phyloP scores from a whole-genome alignment of 2,113 vertebrate genomes.

The Pachyramphus minor region DNA sequence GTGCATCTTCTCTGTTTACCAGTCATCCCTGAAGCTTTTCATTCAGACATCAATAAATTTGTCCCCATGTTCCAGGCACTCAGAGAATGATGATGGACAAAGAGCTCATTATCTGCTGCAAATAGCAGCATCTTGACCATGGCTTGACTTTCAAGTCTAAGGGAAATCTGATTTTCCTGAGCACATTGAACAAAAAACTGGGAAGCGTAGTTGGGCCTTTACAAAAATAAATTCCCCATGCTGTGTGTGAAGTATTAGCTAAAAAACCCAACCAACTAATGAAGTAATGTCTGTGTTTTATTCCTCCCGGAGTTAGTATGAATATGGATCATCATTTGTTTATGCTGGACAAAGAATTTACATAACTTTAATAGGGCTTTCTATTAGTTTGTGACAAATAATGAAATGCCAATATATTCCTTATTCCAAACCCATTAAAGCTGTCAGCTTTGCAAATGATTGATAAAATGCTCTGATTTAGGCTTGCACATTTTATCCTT shows the following conservation, averaged over 20 bases:
- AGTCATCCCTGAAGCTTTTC: neutral
- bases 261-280: neutral
- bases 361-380: slow-evolving; percentile 3
- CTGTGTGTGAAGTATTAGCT: neutral
- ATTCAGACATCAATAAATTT: neutral
- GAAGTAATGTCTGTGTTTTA: neutral
- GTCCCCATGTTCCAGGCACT: neutral
- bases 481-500: neutral
- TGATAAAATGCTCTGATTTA: neutral
- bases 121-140: neutral
- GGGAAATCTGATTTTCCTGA: neutral
- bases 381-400: slow-evolving; percentile 25
- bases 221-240: neutral
- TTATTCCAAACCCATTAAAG: neutral
- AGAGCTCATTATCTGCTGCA: neutral
- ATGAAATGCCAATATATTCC: neutral
- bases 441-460: slow-evolving; percentile 5
- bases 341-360: neutral
- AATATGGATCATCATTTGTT: slow-evolving; percentile 7
- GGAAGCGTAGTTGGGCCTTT: neutral
- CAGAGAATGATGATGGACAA: neutral
- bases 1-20: neutral
- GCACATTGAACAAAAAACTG: neutral
- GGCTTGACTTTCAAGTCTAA: neutral
- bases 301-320: neutral